A percentile compares a stretch with the other conserved stretches of the same genome.
These are phyloP conservation scores for Cryptotermes secundus DNA, from an alignment of 1,140 invertebrate species.

Conservation along the genomic window DNA sequence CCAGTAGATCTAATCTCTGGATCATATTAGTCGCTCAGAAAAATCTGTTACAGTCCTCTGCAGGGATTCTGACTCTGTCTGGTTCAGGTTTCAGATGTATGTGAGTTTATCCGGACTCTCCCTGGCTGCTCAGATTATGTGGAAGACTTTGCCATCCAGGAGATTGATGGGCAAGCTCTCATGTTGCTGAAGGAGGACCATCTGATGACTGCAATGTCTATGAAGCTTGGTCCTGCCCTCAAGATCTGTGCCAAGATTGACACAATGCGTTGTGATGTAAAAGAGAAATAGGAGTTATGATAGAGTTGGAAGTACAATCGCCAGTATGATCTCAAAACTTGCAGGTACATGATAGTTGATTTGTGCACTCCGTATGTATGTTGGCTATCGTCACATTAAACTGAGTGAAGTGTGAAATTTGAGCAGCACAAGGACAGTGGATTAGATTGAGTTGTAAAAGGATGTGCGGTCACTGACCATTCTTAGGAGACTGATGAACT, in stretches of 20 bases:
- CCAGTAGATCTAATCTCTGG: no score
- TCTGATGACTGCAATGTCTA: constrained; percentile 90
- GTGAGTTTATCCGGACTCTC: constrained; percentile 83
- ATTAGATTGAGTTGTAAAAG: no score
- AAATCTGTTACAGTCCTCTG: no score
- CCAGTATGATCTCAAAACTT: not conserved
- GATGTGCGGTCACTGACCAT: no score
- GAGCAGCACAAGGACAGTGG: not conserved
- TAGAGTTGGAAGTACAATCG: not conserved
- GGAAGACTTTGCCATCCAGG: constrained; percentile 91
- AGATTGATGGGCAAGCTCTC: constrained; percentile 93
- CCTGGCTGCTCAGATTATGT: constrained; percentile 89
- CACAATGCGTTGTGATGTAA: constrained; percentile 63
- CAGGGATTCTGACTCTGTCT: not conserved
- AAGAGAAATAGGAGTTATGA: constrained; percentile 18
- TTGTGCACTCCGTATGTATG: no score
- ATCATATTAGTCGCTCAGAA: no score
- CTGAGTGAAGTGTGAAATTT: not conserved
- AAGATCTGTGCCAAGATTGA: constrained; percentile 91
- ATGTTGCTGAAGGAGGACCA: constrained; percentile 94
- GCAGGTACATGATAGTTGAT: not conserved
- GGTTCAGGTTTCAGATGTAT: constrained; percentile 66
- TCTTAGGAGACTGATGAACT: not conserved
- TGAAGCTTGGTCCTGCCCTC: constrained; percentile 91
- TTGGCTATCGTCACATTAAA: not conserved